Base-by-base conservation (phyloP, 2,888 invertebrate genomes). In the Stictocephala bisonia region DNA sequence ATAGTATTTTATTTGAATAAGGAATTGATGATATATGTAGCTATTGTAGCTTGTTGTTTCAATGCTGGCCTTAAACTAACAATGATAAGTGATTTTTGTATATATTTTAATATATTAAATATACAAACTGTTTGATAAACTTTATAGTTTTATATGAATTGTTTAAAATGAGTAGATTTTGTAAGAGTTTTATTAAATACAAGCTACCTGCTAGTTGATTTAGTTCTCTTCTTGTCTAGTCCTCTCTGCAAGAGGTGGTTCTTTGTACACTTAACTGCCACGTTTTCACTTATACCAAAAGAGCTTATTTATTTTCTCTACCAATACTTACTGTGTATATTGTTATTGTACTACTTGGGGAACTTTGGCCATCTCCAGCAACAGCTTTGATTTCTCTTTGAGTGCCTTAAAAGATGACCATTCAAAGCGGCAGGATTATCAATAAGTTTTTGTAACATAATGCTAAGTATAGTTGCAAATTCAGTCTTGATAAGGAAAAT, bases 1-100 rank as follows among this genome's bases (percentile, higher is more conserved):
- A n/a, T n/a, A n/a, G n/a, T n/a, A n/a, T n/a, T n/a, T n/a, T n/a
- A n/a, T 2, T 22, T 29, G 7, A 27, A 56, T 13, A 13, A 35
- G 60, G 60, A 60, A 60, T 60, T 60, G 60, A 60, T 35, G 35
- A n/a, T n/a, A n/a, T n/a, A n/a, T n/a, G n/a, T n/a, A n/a, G n/a
- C 9, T 40, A 60, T 13, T 60, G 18, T 35, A 60, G 60, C 40
- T 60, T 40, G 20, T 58, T 2, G 31, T 31, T 58, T 6, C 7
- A n/a, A 60, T 27, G 40, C 60, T 60, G 60, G 60, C 60, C 60
- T 60, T 60, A 60, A 18, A 22, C n/a, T n/a, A 35, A 35, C 35
- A 29, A 60, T 22, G 20, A 56, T 29, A 18, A 60, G 18, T 40
- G 40, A 18, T 60, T 31, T 60, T 60, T 60, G 60, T 60, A 60